phyloP scores from a whole-genome alignment of 2,888 invertebrate species.

The Galerucella nymphaeae region DNA sequence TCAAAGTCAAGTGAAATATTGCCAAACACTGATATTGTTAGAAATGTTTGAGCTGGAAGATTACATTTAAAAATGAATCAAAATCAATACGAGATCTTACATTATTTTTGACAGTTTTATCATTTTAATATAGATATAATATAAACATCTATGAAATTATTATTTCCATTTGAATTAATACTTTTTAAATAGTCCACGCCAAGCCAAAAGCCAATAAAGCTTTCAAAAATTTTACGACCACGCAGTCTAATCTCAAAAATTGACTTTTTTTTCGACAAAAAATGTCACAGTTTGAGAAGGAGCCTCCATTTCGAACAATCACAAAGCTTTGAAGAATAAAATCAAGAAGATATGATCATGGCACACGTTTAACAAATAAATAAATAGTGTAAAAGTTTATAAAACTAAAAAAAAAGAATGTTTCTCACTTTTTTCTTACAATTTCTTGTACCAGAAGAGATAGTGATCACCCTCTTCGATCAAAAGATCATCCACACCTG shows the following conservation, averaged over 20 bases:
- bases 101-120: neutral
- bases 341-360: constrained; percentile 23
- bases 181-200: constrained; percentile 4
- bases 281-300: too few relatives aligned
- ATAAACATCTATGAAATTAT: constrained; percentile 6
- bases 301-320: constrained; percentile 12
- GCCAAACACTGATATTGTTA: neutral
- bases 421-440: constrained; percentile 68
- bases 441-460: constrained; percentile 92
- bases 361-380: constrained; percentile 19
- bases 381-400: constrained; percentile 9
- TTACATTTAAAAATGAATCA: neutral
- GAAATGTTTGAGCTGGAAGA: neutral
- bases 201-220: constrained; percentile 29
- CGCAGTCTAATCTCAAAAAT: too few relatives aligned
- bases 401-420: constrained; percentile 5
- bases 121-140: neutral
- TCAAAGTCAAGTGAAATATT: too few relatives aligned
- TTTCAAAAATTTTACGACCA: constrained; percentile 24
- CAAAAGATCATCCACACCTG: constrained; percentile 87
- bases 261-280: too few relatives aligned
- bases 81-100: neutral
- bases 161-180: neutral
- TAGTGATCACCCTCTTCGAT: constrained; percentile 91
- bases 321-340: constrained; percentile 16